A percentile compares a stretch with the other conserved stretches of the same genome.
phyloP scores from a whole-genome alignment of 2,888 invertebrate genomes.

The Melinopterus prodromus region DNA sequence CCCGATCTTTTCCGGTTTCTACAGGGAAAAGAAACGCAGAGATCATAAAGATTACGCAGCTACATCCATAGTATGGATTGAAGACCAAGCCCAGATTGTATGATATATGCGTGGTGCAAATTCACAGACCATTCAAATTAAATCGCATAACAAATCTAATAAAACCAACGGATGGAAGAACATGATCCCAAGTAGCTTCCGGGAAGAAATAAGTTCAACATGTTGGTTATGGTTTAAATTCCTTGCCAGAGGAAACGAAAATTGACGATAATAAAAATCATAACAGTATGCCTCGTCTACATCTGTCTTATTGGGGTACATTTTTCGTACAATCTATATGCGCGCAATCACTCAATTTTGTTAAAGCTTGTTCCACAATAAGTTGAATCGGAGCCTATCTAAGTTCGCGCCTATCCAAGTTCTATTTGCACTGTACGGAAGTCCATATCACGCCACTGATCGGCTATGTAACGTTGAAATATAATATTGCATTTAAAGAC shows the following conservation, averaged over 20 bases:
- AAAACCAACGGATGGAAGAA: not conserved
- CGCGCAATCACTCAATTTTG: no score
- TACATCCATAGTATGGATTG: not conserved
- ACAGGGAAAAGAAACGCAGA: not conserved
- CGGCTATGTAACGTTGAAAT: no score
- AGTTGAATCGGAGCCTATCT: no score
- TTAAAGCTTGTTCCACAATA: no score
- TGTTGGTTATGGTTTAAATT: slow-evolving; percentile 16
- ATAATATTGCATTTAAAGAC: no score
- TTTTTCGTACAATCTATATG: no score
- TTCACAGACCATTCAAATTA: not conserved
- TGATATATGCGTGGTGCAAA: slow-evolving; percentile 8
- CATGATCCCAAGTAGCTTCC: not conserved
- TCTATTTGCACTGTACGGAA: no score
- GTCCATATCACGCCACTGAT: no score
- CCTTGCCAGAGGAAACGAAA: not conserved
- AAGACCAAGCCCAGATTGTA: not conserved
- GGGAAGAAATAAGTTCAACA: not conserved
- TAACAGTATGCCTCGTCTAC: not conserved
- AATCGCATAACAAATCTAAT: not conserved
- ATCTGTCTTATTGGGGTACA: not conserved
- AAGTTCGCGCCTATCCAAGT: no score
- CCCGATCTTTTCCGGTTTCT: no score
- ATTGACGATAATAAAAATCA: slow-evolving; percentile 4
- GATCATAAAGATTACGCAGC: not conserved